These are phyloP conservation scores for Eurosta solidaginis DNA, from an alignment of 1,140 invertebrate species.

Conservation along the genomic window DNA sequence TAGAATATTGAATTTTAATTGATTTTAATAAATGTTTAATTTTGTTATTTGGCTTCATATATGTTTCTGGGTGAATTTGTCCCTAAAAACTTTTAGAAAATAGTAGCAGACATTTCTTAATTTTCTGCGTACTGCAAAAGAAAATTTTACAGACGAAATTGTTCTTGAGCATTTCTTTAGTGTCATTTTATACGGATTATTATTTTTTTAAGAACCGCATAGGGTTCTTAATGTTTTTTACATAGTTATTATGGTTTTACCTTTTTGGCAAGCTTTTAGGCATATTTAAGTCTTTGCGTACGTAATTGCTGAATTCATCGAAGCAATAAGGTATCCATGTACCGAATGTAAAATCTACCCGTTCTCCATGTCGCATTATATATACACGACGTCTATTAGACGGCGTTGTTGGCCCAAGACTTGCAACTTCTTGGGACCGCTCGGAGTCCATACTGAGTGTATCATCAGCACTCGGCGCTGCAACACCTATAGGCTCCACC, in stretches of 20 bases:
- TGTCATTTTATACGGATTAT: too few species aligned
- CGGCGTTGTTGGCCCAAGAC: slow-evolving; percentile 30
- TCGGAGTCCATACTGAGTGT: slow-evolving; percentile 52
- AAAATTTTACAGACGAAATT: too few species aligned
- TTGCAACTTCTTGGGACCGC: slow-evolving; percentile 31
- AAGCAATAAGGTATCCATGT: slow-evolving; percentile 86
- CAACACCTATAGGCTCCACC: slow-evolving; percentile 46
- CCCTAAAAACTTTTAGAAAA: too few species aligned
- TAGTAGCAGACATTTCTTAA: too few species aligned
- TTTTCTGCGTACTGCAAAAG: neutral
- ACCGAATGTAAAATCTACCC: slow-evolving; percentile 90
- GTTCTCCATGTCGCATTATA: slow-evolving; percentile 75
- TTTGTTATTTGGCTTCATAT: too few species aligned
- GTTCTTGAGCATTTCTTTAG: too few species aligned
- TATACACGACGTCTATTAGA: slow-evolving; percentile 67
- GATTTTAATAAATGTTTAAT: too few species aligned
- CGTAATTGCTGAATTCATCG: slow-evolving; percentile 77
- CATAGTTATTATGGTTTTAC: too few species aligned
- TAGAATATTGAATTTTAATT: too few species aligned
- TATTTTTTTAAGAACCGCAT: neutral
- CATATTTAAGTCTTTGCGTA: slow-evolving; percentile 87
- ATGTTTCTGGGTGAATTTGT: too few species aligned
- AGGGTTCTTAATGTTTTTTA: too few species aligned
- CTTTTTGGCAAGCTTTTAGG: slow-evolving; percentile 70
- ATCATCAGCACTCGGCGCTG: slow-evolving; percentile 47